phyloP scores from a whole-genome alignment of 23 tunicate species.

The Styela clava region DNA sequence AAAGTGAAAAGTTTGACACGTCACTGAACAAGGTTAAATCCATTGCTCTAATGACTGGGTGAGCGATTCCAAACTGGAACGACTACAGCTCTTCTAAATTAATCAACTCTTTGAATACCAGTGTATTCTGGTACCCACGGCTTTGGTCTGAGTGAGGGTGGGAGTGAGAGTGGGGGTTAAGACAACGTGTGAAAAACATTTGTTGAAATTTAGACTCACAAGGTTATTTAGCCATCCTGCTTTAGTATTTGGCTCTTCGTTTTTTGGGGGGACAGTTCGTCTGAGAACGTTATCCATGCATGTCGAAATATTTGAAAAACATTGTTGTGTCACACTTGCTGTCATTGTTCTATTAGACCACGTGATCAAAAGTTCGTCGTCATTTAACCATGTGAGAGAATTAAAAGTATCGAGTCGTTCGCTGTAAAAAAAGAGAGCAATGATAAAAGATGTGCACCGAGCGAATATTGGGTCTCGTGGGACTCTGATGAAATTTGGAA shows the following conservation, averaged over 20 bases:
- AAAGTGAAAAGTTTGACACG: no score
- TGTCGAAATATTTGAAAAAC: slow-evolving; percentile 29
- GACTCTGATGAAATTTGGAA: no score
- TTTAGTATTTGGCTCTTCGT: background rate
- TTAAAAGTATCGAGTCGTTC: slow-evolving; percentile 48
- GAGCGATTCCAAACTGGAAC: no score
- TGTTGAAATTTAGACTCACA: background rate
- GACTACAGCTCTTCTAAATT: no score
- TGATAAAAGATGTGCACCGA: no score
- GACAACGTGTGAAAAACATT: background rate
- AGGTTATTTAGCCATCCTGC: slow-evolving; percentile 51
- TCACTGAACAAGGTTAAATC: no score
- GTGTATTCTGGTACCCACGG: no score
- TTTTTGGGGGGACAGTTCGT: background rate
- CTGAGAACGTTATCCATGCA: slow-evolving; percentile 50
- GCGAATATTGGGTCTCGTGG: no score
- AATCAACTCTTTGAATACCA: no score
- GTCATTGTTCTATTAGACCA: slow-evolving; percentile 82
- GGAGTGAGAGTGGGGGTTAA: no score
- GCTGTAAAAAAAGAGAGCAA: slow-evolving; percentile 19
- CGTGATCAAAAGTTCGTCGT: slow-evolving; percentile 53
- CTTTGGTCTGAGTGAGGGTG: no score
- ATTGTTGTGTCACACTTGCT: slow-evolving; percentile 54
- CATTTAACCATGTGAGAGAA: slow-evolving; percentile 58
- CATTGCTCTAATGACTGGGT: no score